phyloP scores from a whole-genome alignment of 2,797 vertebrate genomes.

The Florisuga fusca region DNA sequence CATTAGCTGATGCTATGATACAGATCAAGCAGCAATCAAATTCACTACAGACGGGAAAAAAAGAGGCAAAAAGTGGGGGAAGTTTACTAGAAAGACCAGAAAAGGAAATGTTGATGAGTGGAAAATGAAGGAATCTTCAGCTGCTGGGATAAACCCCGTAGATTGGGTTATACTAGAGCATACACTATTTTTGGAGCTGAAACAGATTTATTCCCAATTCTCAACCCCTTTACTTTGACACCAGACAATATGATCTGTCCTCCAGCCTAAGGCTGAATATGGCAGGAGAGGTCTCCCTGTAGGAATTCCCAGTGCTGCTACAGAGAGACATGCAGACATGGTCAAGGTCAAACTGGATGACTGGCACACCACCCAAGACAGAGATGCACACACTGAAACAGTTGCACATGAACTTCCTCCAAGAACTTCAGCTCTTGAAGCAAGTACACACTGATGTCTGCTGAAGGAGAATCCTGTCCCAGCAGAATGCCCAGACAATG shows the following conservation, averaged over 20 bases:
- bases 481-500: fast-evolving
- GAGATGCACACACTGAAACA: not conserved
- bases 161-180: not conserved
- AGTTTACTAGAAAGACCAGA: not conserved
- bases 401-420: not conserved
- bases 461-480: not conserved
- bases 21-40: not conserved
- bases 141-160: not conserved
- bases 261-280: not conserved
- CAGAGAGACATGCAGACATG: not conserved
- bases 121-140: not conserved
- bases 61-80: not conserved
- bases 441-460: not conserved
- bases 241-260: not conserved
- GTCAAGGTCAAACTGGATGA: not conserved
- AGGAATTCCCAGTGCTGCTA: not conserved
- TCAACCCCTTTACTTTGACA: not conserved
- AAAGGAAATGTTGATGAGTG: not conserved
- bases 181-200: not conserved
- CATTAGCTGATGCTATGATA: not conserved
- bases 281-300: not conserved
- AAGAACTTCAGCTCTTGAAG: fast-evolving
- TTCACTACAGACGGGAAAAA: not conserved
- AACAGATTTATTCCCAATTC: not conserved
- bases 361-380: not conserved